Evolutionary conservation across 1,140 invertebrate species (phyloP).

Genomic region (Listronotus bonariensis): DNA sequence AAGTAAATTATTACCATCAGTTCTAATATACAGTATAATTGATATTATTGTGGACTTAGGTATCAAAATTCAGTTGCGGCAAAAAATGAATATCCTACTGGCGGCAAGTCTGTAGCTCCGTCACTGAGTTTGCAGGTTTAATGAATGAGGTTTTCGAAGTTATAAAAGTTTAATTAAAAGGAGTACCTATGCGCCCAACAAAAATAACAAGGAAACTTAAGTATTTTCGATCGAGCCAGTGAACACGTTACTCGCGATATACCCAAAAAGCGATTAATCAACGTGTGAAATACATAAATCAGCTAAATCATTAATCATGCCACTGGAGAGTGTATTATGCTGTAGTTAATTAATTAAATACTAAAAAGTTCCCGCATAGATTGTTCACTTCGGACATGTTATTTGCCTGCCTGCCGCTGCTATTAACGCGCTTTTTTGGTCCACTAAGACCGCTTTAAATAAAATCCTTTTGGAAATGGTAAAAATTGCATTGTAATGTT

Average conservation of each 20-base stretch:
- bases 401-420: conserved; percentile 20
- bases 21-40: too few relatives aligned
- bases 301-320: conserved; percentile 33
- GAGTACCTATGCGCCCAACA: conserved; percentile 19
- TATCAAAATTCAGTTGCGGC: too few relatives aligned
- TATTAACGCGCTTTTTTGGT: conserved; percentile 14
- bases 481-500: conserved; percentile 23
- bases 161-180: conserved; percentile 32
- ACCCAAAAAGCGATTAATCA: conserved; percentile 34
- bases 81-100: too few relatives aligned
- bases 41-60: too few relatives aligned
- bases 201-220: conserved; percentile 29
- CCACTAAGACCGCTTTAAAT: conserved; percentile 2
- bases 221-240: conserved; percentile 27
- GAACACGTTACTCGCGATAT: conserved; percentile 31
- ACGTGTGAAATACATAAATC: conserved; percentile 38
- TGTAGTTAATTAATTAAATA: conserved; percentile 36
- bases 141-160: conserved; percentile 17
- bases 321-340: conserved; percentile 33
- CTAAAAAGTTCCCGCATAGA: conserved; percentile 30
- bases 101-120: too few relatives aligned
- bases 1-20: too few relatives aligned
- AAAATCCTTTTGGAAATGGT: conserved; percentile 5
- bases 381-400: conserved; percentile 29
- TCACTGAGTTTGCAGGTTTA: too few relatives aligned